phyloP scores from a whole-genome alignment of 2,888 invertebrate genomes.

The Catotricha subobsoleta region DNA sequence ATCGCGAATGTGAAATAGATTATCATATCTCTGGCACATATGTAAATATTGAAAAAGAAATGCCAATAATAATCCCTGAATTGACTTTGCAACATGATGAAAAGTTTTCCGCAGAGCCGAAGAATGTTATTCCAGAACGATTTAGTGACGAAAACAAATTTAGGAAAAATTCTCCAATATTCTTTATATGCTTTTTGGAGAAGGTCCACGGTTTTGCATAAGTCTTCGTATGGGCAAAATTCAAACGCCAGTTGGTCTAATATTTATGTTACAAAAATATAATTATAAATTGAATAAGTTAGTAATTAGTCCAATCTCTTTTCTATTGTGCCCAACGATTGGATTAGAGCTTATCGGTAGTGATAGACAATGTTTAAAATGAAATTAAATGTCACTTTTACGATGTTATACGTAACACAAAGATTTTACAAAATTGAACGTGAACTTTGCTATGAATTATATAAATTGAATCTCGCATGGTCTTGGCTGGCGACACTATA shows the following conservation, averaged over 20 bases:
- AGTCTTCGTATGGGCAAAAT: conserved; percentile 2
- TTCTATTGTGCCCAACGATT: conserved; percentile 27
- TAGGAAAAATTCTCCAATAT: conserved; percentile 9
- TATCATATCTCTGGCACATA: conserved; percentile 22
- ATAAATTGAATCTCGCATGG: too few species aligned
- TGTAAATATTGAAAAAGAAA: conserved; percentile 22
- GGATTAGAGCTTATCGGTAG: too few species aligned
- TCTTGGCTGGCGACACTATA: too few species aligned
- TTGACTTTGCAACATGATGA: conserved; percentile 29
- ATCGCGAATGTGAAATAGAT: conserved; percentile 24
- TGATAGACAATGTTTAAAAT: too few species aligned
- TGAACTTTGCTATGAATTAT: too few species aligned
- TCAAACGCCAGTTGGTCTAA: conserved; percentile 4
- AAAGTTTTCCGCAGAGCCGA: conserved; percentile 26
- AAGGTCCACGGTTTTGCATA: conserved; percentile 21
- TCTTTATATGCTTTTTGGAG: conserved; percentile 24
- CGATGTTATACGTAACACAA: too few species aligned
- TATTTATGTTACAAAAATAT: conserved; percentile 1
- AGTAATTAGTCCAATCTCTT: conserved; percentile 33
- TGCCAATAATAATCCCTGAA: conserved; percentile 24
- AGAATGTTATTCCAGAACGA: conserved; percentile 29
- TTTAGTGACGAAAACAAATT: conserved; percentile 18
- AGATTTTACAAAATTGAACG: too few species aligned
- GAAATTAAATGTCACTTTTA: too few species aligned
- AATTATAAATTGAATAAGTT: not conserved